Evolutionary conservation across 1,140 invertebrate species (phyloP).

Genomic region (Liolophura sinensis): DNA sequence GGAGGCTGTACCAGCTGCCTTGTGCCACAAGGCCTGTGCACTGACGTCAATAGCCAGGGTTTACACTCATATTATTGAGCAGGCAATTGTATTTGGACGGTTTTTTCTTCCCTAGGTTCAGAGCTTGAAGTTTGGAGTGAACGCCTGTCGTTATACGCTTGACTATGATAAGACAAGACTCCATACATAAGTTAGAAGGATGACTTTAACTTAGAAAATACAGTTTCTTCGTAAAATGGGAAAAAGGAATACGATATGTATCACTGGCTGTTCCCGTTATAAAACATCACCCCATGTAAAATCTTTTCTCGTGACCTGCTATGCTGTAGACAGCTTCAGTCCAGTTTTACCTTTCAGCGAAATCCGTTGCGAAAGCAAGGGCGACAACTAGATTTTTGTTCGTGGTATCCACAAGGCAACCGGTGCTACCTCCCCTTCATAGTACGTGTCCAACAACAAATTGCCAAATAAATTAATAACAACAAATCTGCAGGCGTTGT

Average conservation of each 20-base stretch:
- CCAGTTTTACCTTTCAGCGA: no score
- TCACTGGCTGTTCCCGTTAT: slow-evolving; percentile 47
- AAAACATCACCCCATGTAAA: slow-evolving; percentile 40
- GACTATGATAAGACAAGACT: no score
- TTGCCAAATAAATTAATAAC: no score
- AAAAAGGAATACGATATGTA: no score
- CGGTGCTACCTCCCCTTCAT: no score
- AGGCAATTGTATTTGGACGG: slow-evolving; percentile 45
- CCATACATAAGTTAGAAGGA: no score
- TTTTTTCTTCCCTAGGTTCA: slow-evolving; percentile 42
- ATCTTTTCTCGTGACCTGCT: slow-evolving; percentile 7
- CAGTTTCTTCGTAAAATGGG: slow-evolving; percentile 1
- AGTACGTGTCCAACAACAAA: no score
- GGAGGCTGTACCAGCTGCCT: slow-evolving; percentile 30
- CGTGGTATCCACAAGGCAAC: no score
- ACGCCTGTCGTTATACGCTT: neutral
- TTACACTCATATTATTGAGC: slow-evolving; percentile 51
- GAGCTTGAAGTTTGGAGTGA: slow-evolving; percentile 5
- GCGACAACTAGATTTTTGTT: no score
- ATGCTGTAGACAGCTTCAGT: no score
- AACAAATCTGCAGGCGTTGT: no score
- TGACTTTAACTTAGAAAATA: slow-evolving; percentile 2
- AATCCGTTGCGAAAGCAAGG: no score
- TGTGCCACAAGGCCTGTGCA: slow-evolving; percentile 44
- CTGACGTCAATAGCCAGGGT: slow-evolving; percentile 48